These are phyloP conservation scores for Solenopsis fugax DNA, from an alignment of 1,140 invertebrate species.

Conservation along the genomic window DNA sequence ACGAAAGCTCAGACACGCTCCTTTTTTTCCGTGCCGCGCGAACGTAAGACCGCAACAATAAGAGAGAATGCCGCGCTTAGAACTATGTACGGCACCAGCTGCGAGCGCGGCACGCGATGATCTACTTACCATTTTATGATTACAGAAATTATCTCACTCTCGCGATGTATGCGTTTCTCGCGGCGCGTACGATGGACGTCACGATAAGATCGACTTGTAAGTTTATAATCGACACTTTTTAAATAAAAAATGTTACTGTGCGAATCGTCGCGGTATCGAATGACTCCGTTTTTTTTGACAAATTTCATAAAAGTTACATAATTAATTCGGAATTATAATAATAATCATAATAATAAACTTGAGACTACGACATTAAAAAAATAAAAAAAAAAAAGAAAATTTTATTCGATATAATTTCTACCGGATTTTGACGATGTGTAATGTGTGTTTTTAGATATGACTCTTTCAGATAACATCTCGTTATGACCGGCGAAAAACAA, in stretches of 20 bases:
- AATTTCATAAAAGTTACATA: not conserved
- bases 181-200: not conserved
- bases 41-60: constrained; percentile 20
- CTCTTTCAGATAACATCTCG: constrained; percentile 7
- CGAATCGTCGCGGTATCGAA: not conserved
- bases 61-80: constrained; percentile 29
- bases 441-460: not conserved
- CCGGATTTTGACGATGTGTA: not conserved
- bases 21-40: constrained; percentile 30
- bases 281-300: not conserved
- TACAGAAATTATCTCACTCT: constrained; percentile 51
- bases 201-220: not conserved
- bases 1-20: constrained; percentile 35
- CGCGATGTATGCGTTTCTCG: constrained; percentile 5
- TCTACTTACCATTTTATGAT: constrained; percentile 59
- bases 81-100: not conserved
- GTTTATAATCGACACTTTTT: constrained; percentile 5
- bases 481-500: constrained; percentile 23
- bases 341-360: not conserved
- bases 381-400: not conserved
- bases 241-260: not conserved
- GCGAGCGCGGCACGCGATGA: constrained; percentile 36
- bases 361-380: too few species aligned
- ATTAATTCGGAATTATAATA: not conserved
- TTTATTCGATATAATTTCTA: not conserved